These are phyloP conservation scores for Corythoichthys intestinalis DNA, from an alignment of 2,113 vertebrate genomes.

Conservation along the genomic window DNA sequence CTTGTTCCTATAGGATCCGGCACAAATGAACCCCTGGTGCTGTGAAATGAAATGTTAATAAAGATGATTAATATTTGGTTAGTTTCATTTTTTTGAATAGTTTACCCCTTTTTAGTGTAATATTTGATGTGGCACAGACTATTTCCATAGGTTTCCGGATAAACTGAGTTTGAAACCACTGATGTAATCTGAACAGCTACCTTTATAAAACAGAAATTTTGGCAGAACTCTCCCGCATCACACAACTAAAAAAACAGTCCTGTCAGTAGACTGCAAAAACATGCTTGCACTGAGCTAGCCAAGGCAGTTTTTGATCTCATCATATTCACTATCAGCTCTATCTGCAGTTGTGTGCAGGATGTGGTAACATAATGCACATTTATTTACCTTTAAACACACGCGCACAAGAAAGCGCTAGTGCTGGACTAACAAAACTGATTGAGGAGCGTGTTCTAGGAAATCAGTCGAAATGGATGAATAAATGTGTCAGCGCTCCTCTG, in stretches of 20 bases:
- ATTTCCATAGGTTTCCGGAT: too few species aligned
- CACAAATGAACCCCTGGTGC: too few species aligned
- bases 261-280: conserved; percentile 1
- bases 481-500: conserved; percentile 53
- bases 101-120: too few species aligned
- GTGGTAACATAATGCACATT: conserved; percentile 40
- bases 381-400: conserved; percentile 8
- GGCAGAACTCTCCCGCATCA: too few species aligned
- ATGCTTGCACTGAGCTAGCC: not conserved
- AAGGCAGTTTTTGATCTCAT: conserved; percentile 27
- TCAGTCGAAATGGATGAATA: conserved; percentile 40
- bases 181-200: too few species aligned
- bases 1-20: too few species aligned
- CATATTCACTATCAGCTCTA: conserved; percentile 47
- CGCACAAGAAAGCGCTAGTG: conserved; percentile 7
- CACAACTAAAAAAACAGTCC: not conserved
- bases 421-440: conserved; percentile 49
- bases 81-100: too few species aligned
- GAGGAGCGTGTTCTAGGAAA: conserved; percentile 64
- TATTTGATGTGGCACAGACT: too few species aligned
- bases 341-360: conserved; percentile 59
- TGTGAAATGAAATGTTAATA: too few species aligned
- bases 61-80: too few species aligned
- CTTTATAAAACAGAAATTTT: too few species aligned
- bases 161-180: too few species aligned